Evolutionary conservation across 2,113 vertebrate genomes (phyloP).

Genomic region (Pelecanus crispus): DNA sequence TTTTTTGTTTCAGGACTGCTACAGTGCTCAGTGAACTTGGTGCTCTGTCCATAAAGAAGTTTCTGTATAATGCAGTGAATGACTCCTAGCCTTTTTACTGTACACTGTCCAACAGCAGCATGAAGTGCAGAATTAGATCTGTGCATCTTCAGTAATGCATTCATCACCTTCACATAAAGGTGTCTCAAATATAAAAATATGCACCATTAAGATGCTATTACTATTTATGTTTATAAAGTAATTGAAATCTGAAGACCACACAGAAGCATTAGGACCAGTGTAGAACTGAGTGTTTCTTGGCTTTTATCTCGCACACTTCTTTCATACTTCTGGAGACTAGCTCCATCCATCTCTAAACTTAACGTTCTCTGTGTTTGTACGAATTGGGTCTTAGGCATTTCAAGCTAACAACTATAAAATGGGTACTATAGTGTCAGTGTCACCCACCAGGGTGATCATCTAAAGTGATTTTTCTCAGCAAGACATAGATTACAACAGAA

Average conservation of each 20-base stretch:
- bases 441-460: neutral
- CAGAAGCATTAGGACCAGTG: neutral
- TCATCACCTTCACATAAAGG: neutral
- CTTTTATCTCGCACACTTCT: neutral
- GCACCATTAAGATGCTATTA: neutral
- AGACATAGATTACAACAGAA: neutral
- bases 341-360: neutral
- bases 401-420: neutral
- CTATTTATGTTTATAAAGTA: neutral
- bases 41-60: neutral
- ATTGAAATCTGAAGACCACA: neutral
- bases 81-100: neutral
- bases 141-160: neutral
- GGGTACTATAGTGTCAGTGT: neutral
- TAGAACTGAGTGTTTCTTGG: neutral
- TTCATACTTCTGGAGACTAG: neutral
- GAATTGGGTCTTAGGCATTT: neutral
- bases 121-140: neutral
- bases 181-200: neutral
- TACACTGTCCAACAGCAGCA: neutral
- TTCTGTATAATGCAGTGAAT: neutral
- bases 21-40: neutral
- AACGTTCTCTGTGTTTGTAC: neutral
- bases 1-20: neutral
- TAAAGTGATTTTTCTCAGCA: neutral